Evolutionary conservation across 2,888 invertebrate genomes (phyloP).

Genomic region (Synergus japonicus): DNA sequence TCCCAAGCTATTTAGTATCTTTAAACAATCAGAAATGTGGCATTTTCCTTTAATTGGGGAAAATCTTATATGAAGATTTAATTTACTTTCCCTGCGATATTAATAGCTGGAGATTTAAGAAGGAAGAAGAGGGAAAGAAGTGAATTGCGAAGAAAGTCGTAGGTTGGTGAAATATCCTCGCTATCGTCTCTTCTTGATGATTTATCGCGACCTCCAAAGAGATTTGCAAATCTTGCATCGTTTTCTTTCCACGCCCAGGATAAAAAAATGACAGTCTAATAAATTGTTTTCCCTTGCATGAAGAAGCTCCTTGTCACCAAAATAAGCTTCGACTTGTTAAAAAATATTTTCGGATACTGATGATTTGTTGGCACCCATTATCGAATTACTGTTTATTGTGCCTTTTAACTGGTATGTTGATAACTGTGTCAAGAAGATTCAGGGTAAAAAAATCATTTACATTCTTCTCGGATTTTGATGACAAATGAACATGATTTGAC

Average conservation of each 20-base stretch:
- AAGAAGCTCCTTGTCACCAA: slow-evolving; percentile 24
- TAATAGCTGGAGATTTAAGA: neutral
- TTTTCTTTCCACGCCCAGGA: slow-evolving; percentile 37
- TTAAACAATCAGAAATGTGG: neutral
- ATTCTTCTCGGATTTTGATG: neutral
- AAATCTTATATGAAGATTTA: neutral
- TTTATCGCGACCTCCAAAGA: slow-evolving; percentile 35
- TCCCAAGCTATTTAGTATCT: neutral
- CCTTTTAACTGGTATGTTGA: neutral
- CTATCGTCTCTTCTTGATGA: slow-evolving; percentile 33
- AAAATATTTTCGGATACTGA: slow-evolving; percentile 22
- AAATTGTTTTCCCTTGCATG: slow-evolving; percentile 26
- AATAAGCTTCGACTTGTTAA: slow-evolving; percentile 14
- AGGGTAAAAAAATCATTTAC: neutral
- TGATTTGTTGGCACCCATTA: slow-evolving; percentile 16
- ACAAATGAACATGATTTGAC: neutral
- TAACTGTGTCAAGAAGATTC: neutral
- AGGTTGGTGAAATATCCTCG: slow-evolving; percentile 37
- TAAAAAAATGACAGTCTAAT: slow-evolving; percentile 38
- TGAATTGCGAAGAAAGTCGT: slow-evolving; percentile 40
- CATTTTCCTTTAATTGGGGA: neutral
- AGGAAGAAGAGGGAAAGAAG: neutral
- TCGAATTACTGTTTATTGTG: slow-evolving; percentile 6
- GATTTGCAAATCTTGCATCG: slow-evolving; percentile 36
- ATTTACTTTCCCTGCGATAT: neutral